Base-by-base conservation (phyloP, 1,140 invertebrate genomes). In the Myzus persicae region DNA sequence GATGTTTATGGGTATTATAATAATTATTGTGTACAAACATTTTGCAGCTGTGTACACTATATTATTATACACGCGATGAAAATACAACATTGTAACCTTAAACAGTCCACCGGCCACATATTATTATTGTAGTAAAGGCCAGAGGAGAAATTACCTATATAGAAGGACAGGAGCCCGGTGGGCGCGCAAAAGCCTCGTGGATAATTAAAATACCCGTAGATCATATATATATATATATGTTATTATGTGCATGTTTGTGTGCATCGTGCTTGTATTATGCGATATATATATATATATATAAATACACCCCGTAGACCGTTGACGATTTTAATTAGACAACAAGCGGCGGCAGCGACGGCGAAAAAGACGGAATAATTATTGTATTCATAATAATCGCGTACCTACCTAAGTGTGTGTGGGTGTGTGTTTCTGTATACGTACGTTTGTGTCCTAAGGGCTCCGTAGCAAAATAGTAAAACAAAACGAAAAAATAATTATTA, bases 361-460 rank as follows among this genome's bases (percentile, higher is more conserved):
- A 85, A 38, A 42, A 85, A 85, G 42, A 87, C 84, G 11, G 26
- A 46, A 48, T 88, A 88, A 88, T 88, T 88, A 88, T 88, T 46
- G 44, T 88, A 38, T 44, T 14, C 31, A 85, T 44, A 85, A 85
- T 85, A 85, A 85, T 44, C n/a, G 40, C 26, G 36, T 36, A 81
- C n/a, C 18, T 40, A 20, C 26, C 4, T 48, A 48, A 48, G 46
- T 9, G 51, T 51, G 5, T 54, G 31, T 59, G 54, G 11, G 26
- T 84, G 38, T 84, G 20, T 94, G 95, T 92, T 94, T 95, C 9
- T 46, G 44, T 46, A 22, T 84, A 22, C 18, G 44, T n/a, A 1
- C 20, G 85, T 88, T 48, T 26, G 42, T 87, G 42, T n/a, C 84
- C 9, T 22, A n/a, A 36, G 44, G 44, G 44, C 31, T 20, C 9